Percentiles rank a stretch among this genome's conserved stretches.
Evolutionary conservation across 1,140 invertebrate species (phyloP).

Genomic region (Drosophila nebulosa): DNA sequence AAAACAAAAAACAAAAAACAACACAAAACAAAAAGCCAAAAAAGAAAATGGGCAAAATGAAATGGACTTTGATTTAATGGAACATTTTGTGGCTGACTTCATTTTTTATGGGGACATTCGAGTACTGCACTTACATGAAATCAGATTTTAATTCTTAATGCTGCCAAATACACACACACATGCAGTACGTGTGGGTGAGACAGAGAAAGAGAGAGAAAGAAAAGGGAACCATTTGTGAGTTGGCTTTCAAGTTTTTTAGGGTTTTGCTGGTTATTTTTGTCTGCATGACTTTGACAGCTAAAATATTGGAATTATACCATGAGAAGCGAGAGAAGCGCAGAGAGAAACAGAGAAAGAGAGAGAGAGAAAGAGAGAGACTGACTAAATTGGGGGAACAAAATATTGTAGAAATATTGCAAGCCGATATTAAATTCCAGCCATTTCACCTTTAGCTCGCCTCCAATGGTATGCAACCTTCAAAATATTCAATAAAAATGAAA

Average conservation of each 20-base stretch:
- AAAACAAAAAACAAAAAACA: not conserved
- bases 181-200: not conserved
- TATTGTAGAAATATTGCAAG: slow-evolving; percentile 40
- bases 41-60: slow-evolving; percentile 19
- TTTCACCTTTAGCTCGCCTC: slow-evolving; percentile 5
- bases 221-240: slow-evolving; percentile 5
- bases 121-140: slow-evolving; percentile 37
- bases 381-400: slow-evolving; percentile 3
- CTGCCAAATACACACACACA: slow-evolving; percentile 3
- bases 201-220: not conserved
- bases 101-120: slow-evolving; percentile 20
- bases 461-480: slow-evolving; percentile 23
- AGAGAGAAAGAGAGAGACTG: not conserved
- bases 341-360: not conserved
- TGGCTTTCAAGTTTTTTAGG: slow-evolving; percentile 2
- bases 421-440: slow-evolving; percentile 59
- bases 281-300: slow-evolving; percentile 50
- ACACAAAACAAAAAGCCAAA: not conserved
- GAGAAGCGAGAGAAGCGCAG: not conserved
- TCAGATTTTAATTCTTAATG: slow-evolving; percentile 64
- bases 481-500: slow-evolving; percentile 50
- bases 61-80: slow-evolving; percentile 56
- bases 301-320: slow-evolving; percentile 56
- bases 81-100: slow-evolving; percentile 32
- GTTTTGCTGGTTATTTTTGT: slow-evolving; percentile 22